These are phyloP conservation scores for Enteromius argenteus DNA, from an alignment of 2,797 vertebrate species.

Conservation along the genomic window DNA sequence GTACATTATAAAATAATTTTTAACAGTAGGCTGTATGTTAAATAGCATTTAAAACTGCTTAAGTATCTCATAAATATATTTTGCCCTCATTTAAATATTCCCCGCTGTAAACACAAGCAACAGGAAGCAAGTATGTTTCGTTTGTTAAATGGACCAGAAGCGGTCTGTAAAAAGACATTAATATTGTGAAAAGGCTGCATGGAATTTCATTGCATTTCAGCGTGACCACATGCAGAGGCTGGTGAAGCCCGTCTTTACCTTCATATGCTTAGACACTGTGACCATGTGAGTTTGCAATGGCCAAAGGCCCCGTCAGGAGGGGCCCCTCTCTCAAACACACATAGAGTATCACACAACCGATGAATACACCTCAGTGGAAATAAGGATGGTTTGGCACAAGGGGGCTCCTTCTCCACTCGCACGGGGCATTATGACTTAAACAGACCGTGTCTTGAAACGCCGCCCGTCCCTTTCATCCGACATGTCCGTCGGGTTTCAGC, in stretches of 20 bases:
- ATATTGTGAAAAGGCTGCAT: constrained; percentile 9
- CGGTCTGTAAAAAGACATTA: constrained; percentile 12
- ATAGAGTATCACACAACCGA: constrained; percentile 69
- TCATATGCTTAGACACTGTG: constrained; percentile 23
- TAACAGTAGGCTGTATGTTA: constrained; percentile 10
- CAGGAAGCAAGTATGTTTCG: neutral
- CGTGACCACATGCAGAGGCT: constrained; percentile 24
- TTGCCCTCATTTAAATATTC: constrained; percentile 26
- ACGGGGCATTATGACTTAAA: constrained; percentile 69
- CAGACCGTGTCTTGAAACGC: constrained; percentile 61
- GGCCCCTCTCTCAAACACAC: constrained; percentile 65
- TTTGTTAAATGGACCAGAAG: constrained; percentile 33
- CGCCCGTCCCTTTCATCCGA: constrained; percentile 65
- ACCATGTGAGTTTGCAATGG: neutral
- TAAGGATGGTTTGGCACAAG: constrained; percentile 19
- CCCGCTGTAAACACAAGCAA: neutral
- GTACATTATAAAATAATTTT: neutral
- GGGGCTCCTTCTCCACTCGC: constrained; percentile 64
- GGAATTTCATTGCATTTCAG: constrained; percentile 17
- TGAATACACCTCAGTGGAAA: constrained; percentile 34
- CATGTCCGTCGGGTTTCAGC: constrained; percentile 64
- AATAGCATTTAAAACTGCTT: neutral
- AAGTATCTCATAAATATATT: neutral
- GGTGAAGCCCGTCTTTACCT: constrained; percentile 23
- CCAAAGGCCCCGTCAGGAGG: constrained; percentile 22